phyloP scores from a whole-genome alignment of 2,888 invertebrate genomes.

The Temnothorax rugatulus region DNA sequence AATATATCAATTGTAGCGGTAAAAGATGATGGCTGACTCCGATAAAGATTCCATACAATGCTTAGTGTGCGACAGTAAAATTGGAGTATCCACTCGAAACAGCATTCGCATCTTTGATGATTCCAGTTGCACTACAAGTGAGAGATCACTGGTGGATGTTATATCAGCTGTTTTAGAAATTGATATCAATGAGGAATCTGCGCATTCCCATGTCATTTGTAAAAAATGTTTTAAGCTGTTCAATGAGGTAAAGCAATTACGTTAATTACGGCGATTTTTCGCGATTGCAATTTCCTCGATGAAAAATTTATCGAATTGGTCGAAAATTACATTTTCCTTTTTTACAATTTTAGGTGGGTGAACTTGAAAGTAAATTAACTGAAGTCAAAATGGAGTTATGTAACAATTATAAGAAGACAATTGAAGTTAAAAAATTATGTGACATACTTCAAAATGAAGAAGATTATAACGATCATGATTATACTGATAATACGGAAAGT shows the following conservation, averaged over 20 bases:
- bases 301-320: not conserved
- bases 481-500: constrained; percentile 80
- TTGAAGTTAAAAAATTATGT: constrained; percentile 80
- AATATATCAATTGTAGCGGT: constrained; percentile 52
- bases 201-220: constrained; percentile 89
- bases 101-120: constrained; percentile 87
- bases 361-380: constrained; percentile 87
- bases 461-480: constrained; percentile 84
- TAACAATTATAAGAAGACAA: constrained; percentile 87
- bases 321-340: not conserved
- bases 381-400: constrained; percentile 88
- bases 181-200: constrained; percentile 87
- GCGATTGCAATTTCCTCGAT: not conserved
- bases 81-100: constrained; percentile 87
- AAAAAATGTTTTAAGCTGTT: constrained; percentile 90
- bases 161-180: constrained; percentile 87
- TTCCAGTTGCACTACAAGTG: constrained; percentile 79
- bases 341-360: constrained; percentile 86
- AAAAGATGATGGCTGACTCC: constrained; percentile 82
- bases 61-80: constrained; percentile 89
- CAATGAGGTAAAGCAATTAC: constrained; percentile 86
- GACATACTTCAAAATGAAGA: constrained; percentile 77
- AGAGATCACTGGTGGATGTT: constrained; percentile 84
- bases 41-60: constrained; percentile 86
- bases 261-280: not conserved